Conservation (phyloP, 2,797 vertebrate species). For the Gambelia wislizenii region DNA sequence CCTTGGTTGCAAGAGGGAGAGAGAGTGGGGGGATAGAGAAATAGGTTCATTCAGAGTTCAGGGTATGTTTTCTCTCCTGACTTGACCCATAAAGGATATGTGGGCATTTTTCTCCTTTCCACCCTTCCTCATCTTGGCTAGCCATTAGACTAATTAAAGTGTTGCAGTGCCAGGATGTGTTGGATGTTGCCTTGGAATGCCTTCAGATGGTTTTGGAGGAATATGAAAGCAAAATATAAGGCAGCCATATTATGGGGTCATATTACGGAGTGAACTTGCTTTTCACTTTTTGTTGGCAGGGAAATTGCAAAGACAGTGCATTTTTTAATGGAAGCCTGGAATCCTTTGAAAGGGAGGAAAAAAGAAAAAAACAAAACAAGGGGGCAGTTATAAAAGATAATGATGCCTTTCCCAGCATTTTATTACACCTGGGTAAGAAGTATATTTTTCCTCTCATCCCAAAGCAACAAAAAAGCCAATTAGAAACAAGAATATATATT, state of each 20-base stretch:
- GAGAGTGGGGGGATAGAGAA: neutral
- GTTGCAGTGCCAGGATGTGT: slow-evolving; percentile 51
- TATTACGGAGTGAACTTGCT: slow-evolving; percentile 55
- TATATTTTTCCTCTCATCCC: slow-evolving; percentile 57
- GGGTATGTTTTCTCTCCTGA: slow-evolving; percentile 48
- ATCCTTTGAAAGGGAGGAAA: slow-evolving; percentile 52
- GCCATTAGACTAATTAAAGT: slow-evolving; percentile 74
- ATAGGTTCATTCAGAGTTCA: slow-evolving; percentile 47
- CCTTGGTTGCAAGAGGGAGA: slow-evolving; percentile 37
- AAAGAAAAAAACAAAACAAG: slow-evolving; percentile 35
- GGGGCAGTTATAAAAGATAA: slow-evolving; percentile 38
- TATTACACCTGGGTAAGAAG: slow-evolving; percentile 60
- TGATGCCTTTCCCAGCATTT: slow-evolving; percentile 53
- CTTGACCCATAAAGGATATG: slow-evolving; percentile 25
- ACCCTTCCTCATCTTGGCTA: slow-evolving; percentile 53
- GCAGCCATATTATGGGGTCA: slow-evolving; percentile 46
- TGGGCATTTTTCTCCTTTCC: slow-evolving; percentile 21
- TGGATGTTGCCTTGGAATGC: slow-evolving; percentile 68
- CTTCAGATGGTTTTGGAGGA: slow-evolving; percentile 61
- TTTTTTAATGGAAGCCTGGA: slow-evolving; percentile 54
- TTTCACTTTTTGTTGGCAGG: slow-evolving; percentile 56
- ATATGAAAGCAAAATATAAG: slow-evolving; percentile 59
- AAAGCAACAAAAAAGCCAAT: slow-evolving; percentile 50
- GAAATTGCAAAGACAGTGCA: slow-evolving; percentile 58
- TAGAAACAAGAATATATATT: slow-evolving; percentile 61